Evolutionary conservation across 2,888 invertebrate genomes (phyloP).

Genomic region (Phorcus lineatus): DNA sequence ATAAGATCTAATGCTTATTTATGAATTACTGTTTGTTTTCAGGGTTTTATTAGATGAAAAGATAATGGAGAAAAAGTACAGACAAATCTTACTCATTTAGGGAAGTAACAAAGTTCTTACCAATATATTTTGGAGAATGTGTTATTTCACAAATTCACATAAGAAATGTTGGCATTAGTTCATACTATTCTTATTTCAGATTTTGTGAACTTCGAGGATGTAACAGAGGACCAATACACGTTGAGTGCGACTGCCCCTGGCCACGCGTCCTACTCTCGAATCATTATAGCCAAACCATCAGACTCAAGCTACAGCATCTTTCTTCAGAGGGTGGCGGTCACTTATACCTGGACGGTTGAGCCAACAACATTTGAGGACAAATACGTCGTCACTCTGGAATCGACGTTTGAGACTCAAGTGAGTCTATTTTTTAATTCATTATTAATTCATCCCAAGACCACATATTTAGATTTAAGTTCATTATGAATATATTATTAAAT

Average conservation of each 20-base stretch:
- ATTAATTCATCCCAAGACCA: no score
- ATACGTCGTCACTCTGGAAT: conserved; percentile 54
- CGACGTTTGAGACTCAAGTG: conserved; percentile 55
- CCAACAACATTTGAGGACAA: conserved; percentile 53
- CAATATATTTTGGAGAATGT: no score
- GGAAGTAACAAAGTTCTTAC: no score
- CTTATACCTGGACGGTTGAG: conserved; percentile 52
- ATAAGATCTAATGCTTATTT: no score
- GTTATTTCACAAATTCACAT: no score
- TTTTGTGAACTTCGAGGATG: conserved; percentile 41
- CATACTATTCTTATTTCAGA: conserved; percentile 25
- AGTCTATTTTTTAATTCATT: neutral
- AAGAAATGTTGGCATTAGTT: no score
- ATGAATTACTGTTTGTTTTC: no score
- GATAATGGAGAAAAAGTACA: no score
- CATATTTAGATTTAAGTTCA: no score
- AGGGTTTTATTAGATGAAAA: no score
- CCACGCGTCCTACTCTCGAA: conserved; percentile 39
- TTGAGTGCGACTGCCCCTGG: conserved; percentile 39
- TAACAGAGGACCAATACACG: conserved; percentile 48
- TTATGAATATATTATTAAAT: no score
- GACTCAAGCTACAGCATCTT: conserved; percentile 39
- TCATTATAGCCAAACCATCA: conserved; percentile 36
- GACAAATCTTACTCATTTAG: no score
- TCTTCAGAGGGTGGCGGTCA: conserved; percentile 47